Evolutionary conservation across 2,888 invertebrate species (phyloP), one percentile per base, ranked within the genome.

Genomic region (Brassicogethes aeneus): DNA sequence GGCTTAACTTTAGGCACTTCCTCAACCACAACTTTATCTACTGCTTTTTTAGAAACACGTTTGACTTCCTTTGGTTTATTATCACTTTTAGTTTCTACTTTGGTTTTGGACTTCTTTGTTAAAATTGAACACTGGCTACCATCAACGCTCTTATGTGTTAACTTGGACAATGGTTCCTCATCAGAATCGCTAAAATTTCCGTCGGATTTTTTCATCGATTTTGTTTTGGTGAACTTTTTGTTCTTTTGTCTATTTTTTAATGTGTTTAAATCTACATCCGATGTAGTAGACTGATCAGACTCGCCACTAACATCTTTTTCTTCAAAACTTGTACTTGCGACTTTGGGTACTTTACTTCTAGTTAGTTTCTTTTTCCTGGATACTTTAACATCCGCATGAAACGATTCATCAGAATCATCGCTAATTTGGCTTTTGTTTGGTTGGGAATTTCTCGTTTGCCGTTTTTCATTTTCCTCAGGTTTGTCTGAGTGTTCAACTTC

Each of bases 91-190:
- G 23, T 35, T 47, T 36, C 44, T 45, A 12, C 40, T 43, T 2
- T 30, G 10, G 14, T 40, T 42, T 13, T 32, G 31, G 2, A 16
- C 42, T 33, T 40, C 42, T 12, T 43, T 35, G 23, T 37, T 41
- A 42, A 45, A 44, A 23, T 42, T 2, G 46, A 47, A 44, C 47
- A 50, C 39, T 42, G 46, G 37, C 37, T 50, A 16, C 41, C 39
- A 3, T 47, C 49, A 15, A 35, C 35, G 34, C 46, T 50, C 39
- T 50, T 52, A 41, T 65, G 65, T 36, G 70, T 70, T 15, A 77
- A 62, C 54, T 78, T 73, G 14, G 76, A 76, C 37, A 80, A 55
- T 7, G 79, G 79, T 57, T 81, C 81, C 53, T 80, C 80, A 51
- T 81, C 80, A 1, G 79, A 80, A 56, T 79, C 79, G 52, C 73